phyloP scores from a whole-genome alignment of 2,888 invertebrate genomes.

The Parnassius smintheus region DNA sequence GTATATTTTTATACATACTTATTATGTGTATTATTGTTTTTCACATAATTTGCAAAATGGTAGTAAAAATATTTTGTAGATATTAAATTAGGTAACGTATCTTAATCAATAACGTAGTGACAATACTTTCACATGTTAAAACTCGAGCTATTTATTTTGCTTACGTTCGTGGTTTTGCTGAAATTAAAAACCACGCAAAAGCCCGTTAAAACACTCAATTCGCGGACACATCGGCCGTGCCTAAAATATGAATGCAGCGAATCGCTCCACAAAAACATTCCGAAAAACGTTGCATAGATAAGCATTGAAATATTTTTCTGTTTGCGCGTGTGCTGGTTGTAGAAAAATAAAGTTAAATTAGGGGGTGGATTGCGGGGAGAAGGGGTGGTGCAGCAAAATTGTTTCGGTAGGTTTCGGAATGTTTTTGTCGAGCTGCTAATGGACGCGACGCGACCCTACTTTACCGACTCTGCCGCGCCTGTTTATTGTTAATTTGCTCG shows the following conservation, averaged over 20 bases:
- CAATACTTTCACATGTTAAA: too few species aligned
- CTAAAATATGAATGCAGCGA: slow-evolving; percentile 22
- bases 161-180: neutral
- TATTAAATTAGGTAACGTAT: too few species aligned
- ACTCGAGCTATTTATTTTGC: neutral
- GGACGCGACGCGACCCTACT: slow-evolving; percentile 58
- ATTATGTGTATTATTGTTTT: too few species aligned
- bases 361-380: slow-evolving; percentile 51
- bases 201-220: slow-evolving; percentile 22
- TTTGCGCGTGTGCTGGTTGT: slow-evolving; percentile 39
- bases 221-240: slow-evolving; percentile 16
- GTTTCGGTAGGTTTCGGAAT: slow-evolving; percentile 56
- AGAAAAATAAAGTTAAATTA: slow-evolving; percentile 63
- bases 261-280: slow-evolving; percentile 12
- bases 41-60: too few species aligned
- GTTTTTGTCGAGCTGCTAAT: slow-evolving; percentile 57
- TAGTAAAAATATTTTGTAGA: too few species aligned
- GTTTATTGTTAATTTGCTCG: slow-evolving; percentile 73
- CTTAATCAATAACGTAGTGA: too few species aligned
- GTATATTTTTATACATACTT: too few species aligned
- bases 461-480: slow-evolving; percentile 54
- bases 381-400: slow-evolving; percentile 63
- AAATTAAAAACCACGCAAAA: slow-evolving; percentile 19
- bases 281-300: slow-evolving; percentile 21
- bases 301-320: slow-evolving; percentile 22